Conservation (phyloP, 2,888 invertebrate genomes). For the Lamproptera curius region DNA sequence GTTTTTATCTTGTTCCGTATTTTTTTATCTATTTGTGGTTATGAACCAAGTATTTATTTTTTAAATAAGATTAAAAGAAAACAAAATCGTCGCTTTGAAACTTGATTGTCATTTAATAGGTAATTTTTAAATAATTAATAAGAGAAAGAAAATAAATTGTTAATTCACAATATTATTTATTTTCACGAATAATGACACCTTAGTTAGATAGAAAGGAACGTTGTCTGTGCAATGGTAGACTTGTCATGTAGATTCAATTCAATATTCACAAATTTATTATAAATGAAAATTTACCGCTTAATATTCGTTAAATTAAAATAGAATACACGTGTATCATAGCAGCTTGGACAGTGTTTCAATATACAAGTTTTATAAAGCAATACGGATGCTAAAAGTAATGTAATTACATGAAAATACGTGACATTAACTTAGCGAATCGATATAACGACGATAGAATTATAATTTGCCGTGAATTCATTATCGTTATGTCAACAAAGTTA, state of each 20-base stretch:
- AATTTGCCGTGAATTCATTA: conserved; percentile 56
- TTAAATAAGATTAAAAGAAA: no score
- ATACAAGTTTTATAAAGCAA: conserved; percentile 8
- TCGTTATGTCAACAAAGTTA: conserved; percentile 62
- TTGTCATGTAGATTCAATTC: conserved; percentile 57
- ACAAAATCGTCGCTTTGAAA: no score
- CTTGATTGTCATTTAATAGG: no score
- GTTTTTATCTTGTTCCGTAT: no score
- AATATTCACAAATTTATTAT: conserved; percentile 39
- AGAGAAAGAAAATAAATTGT: no score
- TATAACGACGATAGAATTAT: conserved; percentile 55
- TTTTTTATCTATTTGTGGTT: no score
- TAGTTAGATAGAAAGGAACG: conserved; percentile 36
- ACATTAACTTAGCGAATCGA: conserved; percentile 60
- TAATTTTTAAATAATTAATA: no score
- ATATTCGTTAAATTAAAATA: conserved; percentile 3
- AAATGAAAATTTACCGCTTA: conserved; percentile 18
- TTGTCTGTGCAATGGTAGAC: conserved; percentile 51
- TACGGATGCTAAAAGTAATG: not conserved
- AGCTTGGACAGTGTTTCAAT: no score
- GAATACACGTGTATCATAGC: not conserved
- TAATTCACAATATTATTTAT: no score
- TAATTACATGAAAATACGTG: conserved; percentile 27
- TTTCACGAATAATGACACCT: conserved; percentile 1
- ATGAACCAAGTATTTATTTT: no score